phyloP scores from a whole-genome alignment of 1,140 invertebrate species.

The Goniozus legneri region DNA sequence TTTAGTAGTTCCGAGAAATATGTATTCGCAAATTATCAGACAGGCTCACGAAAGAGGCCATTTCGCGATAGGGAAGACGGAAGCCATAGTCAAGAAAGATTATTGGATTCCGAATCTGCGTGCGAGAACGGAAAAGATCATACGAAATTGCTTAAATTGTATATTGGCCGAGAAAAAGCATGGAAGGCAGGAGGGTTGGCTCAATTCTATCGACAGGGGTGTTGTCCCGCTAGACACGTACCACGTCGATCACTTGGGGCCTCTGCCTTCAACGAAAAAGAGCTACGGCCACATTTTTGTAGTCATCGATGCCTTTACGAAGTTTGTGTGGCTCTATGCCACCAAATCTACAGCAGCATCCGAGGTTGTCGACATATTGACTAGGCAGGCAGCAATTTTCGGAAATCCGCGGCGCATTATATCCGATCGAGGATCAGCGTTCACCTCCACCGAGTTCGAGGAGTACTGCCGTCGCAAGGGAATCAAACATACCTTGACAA shows the following conservation, averaged over 20 bases:
- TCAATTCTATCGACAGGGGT: background rate
- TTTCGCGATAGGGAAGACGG: background rate
- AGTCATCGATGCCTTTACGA: conserved; percentile 1
- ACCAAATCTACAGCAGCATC: background rate
- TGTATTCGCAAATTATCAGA: background rate
- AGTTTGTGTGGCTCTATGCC: conserved; percentile 1
- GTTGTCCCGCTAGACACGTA: background rate
- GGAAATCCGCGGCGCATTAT: background rate
- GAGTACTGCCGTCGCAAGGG: background rate
- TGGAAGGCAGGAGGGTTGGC: background rate
- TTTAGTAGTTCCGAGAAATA: background rate
- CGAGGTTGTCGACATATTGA: background rate
- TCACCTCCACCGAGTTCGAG: background rate
- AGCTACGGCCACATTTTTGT: background rate
- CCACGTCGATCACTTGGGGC: conserved; percentile 1
- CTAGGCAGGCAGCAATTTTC: background rate
- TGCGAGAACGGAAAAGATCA: background rate
- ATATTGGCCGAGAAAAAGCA: background rate
- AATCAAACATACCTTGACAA: background rate
- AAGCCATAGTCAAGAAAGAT: background rate
- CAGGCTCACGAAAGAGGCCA: background rate
- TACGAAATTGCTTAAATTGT: background rate
- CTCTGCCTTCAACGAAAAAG: background rate
- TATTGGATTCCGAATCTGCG: background rate
- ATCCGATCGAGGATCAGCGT: background rate